Evolutionary conservation across 2,797 vertebrate genomes (phyloP), one percentile per base, ranked within the genome.

Genomic region (Etheostoma perlongum): DNA sequence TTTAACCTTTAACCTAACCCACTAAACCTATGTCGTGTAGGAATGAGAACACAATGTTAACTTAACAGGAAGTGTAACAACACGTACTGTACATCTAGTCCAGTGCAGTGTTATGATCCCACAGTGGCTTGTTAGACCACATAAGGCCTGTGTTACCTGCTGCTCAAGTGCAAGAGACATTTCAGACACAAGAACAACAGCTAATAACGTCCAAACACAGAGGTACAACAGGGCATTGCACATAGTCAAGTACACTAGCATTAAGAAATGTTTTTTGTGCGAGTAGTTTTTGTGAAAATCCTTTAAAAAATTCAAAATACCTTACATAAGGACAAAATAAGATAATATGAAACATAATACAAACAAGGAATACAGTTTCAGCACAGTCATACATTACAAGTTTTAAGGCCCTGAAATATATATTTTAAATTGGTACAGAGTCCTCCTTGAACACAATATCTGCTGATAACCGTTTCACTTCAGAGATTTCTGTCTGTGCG

Each of bases 81-180:
- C 58, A 51, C 14, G 55, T 49, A 49, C 72, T 23, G 19, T 33
- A 21, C 54, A 65, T 42, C 5, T 12, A 30, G 55, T 14, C 42
- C n/a, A 14, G 33, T 66, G 30, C 12, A 5, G n/a, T 30, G 69
- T 27, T 42, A 21, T 69, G 25, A 61, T 72, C 72, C 79, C 74
- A 66, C 27, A 44, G 85, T 47, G 74, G 83, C 78, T 87, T 68
- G 80, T 90, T 90, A 89, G 82, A 80, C 67, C 73, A 61, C 65
- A 63, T 72, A 61, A 53, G 49, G 59, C 36, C 70, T 54, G 68
- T 72, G 61, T 53, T 76, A 69, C 67, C 76, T 53, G 59, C 53
- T 82, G 71, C 27, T 78, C 4, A 1, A 65, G 33, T 53, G 64
- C 64, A 67, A 58, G 55, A 78, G 62, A 60, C 47, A 73, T 75